phyloP scores from a whole-genome alignment of 2,113 vertebrate species.

The Desmodus rotundus region DNA sequence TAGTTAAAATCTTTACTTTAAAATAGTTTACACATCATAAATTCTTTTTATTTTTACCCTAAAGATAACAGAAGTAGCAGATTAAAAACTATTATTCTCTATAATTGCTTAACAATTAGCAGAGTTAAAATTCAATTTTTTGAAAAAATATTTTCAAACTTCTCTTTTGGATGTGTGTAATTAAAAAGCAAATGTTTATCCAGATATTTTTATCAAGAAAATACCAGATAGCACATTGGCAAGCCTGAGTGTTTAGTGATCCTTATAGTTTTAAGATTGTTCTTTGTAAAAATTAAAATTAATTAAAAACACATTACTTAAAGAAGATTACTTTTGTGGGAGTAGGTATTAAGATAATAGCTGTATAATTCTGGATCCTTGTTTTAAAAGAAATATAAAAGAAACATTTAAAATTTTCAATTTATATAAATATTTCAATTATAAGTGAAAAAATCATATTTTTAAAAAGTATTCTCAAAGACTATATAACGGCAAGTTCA shows the following conservation, averaged over 20 bases:
- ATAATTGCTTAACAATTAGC: not conserved
- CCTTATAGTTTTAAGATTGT: not conserved
- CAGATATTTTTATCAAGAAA: conserved; percentile 46
- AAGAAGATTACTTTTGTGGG: not conserved
- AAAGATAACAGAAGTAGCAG: not conserved
- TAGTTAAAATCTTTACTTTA: not conserved
- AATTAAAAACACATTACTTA: conserved; percentile 34
- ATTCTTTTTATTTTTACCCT: not conserved
- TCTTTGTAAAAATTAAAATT: conserved; percentile 29
- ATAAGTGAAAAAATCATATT: not conserved
- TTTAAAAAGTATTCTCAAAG: not conserved
- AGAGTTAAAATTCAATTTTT: not conserved
- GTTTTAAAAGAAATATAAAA: conserved; percentile 46
- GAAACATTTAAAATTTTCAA: conserved; percentile 1
- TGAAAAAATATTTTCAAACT: not conserved
- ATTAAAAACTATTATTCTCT: not conserved
- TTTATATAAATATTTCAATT: not conserved
- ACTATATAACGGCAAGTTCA: not conserved
- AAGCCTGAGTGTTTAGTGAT: not conserved
- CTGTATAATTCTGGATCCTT: conserved; percentile 9
- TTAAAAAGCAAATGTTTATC: not conserved
- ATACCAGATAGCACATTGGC: not conserved
- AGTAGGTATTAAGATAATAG: conserved; percentile 19
- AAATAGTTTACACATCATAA: not conserved
- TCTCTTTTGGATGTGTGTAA: not conserved